Conservation (phyloP, 2,888 invertebrate species). For the Schizaphis graminum region DNA sequence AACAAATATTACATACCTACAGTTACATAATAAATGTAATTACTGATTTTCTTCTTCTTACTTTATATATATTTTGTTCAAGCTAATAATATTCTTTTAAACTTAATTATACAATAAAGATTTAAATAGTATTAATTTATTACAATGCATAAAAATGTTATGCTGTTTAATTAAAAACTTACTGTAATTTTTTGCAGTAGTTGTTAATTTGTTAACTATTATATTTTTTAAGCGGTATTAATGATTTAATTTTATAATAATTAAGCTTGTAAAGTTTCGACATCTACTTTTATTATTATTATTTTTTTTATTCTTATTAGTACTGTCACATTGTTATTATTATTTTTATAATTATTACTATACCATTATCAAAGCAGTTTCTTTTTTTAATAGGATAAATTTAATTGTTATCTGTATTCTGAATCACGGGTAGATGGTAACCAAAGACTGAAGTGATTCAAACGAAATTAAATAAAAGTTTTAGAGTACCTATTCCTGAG, state of each 20-base stretch:
- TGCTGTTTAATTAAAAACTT: not conserved
- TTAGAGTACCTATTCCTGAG: too few relatives aligned
- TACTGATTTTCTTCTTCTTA: not conserved
- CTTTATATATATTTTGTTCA: not conserved
- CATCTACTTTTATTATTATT: not conserved
- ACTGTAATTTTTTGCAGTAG: not conserved
- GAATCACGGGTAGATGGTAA: not conserved
- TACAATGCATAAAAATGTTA: not conserved
- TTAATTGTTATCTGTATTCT: conserved; percentile 10
- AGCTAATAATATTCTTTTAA: not conserved
- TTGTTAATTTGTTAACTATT: not conserved
- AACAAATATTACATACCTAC: not conserved
- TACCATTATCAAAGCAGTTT: not conserved
- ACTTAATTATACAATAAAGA: not conserved
- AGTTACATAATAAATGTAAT: not conserved
- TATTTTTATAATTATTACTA: conserved; percentile 15
- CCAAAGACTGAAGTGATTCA: not conserved
- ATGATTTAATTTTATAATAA: not conserved
- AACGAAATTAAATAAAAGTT: conserved; percentile 30
- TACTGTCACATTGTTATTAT: not conserved
- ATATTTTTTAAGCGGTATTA: not conserved
- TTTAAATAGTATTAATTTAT: not conserved
- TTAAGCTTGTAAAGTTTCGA: not conserved
- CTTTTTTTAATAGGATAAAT: not conserved
- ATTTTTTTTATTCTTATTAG: not conserved